A percentile compares a stretch with the other conserved stretches of the same genome.
Conservation (phyloP, 2,113 vertebrate species). For the Emydocephalus ijimae region DNA sequence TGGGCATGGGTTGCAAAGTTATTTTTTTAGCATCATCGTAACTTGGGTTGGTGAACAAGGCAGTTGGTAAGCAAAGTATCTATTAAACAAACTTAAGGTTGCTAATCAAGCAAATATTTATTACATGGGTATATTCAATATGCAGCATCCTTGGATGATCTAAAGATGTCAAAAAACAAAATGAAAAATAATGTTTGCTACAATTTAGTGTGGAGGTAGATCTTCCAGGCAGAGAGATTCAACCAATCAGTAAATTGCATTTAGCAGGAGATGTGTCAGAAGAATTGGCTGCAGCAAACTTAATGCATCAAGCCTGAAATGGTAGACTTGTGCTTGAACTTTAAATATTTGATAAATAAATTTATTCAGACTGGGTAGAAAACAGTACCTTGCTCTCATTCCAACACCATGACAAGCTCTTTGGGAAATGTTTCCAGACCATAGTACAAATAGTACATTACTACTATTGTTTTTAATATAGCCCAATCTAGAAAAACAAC, state of each 20-base stretch:
- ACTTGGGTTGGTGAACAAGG: not conserved
- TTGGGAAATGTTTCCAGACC: constrained; percentile 36
- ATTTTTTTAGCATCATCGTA: not conserved
- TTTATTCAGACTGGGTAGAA: not conserved
- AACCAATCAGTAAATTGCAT: not conserved
- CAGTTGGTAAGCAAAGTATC: not conserved
- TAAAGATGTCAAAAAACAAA: not conserved
- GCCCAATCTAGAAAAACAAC: not conserved
- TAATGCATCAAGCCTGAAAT: not conserved
- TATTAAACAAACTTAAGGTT: not conserved
- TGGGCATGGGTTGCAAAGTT: not conserved
- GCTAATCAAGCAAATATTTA: not conserved
- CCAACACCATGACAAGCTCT: constrained; percentile 17
- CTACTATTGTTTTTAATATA: constrained; percentile 2
- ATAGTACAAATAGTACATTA: constrained; percentile 22
- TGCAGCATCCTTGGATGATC: not conserved
- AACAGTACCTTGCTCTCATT: constrained; percentile 32
- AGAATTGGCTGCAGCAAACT: not conserved
- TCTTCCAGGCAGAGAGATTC: not conserved
- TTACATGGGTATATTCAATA: not conserved
- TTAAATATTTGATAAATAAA: not conserved
- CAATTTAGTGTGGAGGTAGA: not conserved
- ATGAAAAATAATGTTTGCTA: not conserved
- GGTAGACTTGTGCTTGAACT: not conserved
- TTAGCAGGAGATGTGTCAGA: not conserved